phyloP scores from a whole-genome alignment of 1,140 invertebrate genomes.

The Colletes latitarsis region DNA sequence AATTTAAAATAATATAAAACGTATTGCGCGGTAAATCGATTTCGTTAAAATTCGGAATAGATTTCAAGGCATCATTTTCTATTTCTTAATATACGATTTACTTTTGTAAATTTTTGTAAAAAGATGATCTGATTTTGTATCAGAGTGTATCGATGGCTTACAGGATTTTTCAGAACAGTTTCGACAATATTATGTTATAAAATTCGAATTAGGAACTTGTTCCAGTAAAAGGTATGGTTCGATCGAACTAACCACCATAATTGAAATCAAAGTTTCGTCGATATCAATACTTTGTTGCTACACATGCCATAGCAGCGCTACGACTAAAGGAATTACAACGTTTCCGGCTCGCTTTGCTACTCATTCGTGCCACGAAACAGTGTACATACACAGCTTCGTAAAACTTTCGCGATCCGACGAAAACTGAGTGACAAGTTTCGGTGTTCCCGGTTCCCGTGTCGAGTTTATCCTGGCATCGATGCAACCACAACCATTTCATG shows the following conservation, averaged over 20 bases:
- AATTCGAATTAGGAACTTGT: too few species aligned
- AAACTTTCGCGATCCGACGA: not conserved
- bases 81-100: too few species aligned
- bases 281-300: not conserved
- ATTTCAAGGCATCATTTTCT: too few species aligned
- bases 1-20: not conserved
- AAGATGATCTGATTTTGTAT: too few species aligned
- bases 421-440: conserved; percentile 18
- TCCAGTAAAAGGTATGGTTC: too few species aligned
- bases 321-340: not conserved
- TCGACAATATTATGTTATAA: too few species aligned
- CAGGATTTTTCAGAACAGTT: too few species aligned
- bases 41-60: too few species aligned
- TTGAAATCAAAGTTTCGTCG: not conserved
- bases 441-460: not conserved
- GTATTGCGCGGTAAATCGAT: too few species aligned
- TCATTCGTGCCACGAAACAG: not conserved
- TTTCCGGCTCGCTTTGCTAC: not conserved
- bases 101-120: too few species aligned
- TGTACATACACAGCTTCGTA: not conserved
- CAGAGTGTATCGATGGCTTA: too few species aligned
- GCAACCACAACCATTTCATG: not conserved
- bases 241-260: not conserved
- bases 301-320: not conserved
- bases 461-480: not conserved